Conservation (phyloP, 2,888 invertebrate species). For the Allygus modestus region DNA sequence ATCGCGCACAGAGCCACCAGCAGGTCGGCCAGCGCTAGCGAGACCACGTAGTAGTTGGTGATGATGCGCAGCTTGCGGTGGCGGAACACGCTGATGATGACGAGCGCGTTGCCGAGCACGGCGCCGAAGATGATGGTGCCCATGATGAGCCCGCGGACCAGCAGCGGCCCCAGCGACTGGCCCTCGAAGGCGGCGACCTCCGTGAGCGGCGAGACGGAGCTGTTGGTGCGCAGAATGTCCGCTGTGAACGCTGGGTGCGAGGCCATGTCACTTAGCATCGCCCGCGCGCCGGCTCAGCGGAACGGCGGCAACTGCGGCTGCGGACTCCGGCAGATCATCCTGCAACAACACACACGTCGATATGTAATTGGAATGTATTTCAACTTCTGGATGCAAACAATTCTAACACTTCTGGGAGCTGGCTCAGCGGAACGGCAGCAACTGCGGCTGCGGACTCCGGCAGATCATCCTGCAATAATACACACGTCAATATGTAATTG, state of each 20-base stretch:
- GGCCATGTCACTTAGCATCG: slow-evolving; percentile 42
- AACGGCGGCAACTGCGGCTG: slow-evolving; percentile 7
- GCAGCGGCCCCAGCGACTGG: slow-evolving; percentile 64
- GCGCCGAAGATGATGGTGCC: slow-evolving; percentile 92
- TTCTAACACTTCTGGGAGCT: too few relatives aligned
- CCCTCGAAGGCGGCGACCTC: slow-evolving; percentile 60
- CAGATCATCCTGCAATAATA: too few relatives aligned
- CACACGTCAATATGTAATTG: too few relatives aligned
- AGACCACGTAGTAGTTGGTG: slow-evolving; percentile 97
- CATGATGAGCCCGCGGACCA: slow-evolving; percentile 78
- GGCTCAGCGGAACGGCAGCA: too few relatives aligned
- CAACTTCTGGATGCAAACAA: too few relatives aligned
- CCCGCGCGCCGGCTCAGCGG: slow-evolving; percentile 21
- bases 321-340: too few relatives aligned
- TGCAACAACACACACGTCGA: too few relatives aligned
- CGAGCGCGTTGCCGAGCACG: slow-evolving; percentile 93
- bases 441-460: too few relatives aligned
- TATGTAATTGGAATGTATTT: too few relatives aligned
- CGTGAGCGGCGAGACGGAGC: neutral
- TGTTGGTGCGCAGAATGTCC: too few relatives aligned
- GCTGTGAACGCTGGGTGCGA: slow-evolving; percentile 30
- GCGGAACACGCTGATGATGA: slow-evolving; percentile 89
- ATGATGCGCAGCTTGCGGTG: slow-evolving; percentile 90
- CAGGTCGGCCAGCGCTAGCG: slow-evolving; percentile 95
- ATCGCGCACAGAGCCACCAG: slow-evolving; percentile 94